Conservation (phyloP, 2,888 invertebrate genomes). For the Clostera curtula region DNA sequence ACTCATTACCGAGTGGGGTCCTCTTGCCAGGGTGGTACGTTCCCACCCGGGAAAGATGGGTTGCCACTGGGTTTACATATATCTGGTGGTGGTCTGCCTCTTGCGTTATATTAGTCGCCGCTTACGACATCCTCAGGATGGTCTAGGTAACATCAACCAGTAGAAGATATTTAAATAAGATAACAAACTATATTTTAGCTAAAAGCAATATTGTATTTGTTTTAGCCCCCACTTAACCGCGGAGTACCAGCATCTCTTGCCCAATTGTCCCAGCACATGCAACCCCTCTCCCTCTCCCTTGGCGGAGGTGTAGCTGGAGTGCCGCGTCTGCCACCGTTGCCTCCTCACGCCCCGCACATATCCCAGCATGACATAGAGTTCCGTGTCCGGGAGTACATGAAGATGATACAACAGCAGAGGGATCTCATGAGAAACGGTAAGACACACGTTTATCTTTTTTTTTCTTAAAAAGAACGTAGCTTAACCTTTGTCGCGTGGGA, state of each 20-base stretch:
- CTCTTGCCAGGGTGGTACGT: no score
- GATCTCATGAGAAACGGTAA: slow-evolving; percentile 60
- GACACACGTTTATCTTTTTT: not conserved
- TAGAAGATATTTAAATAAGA: no score
- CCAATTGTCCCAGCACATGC: slow-evolving; percentile 78
- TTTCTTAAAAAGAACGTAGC: not conserved
- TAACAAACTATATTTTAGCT: no score
- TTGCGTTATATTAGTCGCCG: no score
- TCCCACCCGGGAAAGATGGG: no score
- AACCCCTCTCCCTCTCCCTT: slow-evolving; percentile 83
- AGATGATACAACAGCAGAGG: slow-evolving; percentile 75
- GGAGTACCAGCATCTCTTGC: slow-evolving; percentile 74
- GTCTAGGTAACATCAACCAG: no score
- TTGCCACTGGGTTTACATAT: no score
- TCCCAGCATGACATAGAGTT: slow-evolving; percentile 84
- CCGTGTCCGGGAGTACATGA: slow-evolving; percentile 86
- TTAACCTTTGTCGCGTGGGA: not conserved
- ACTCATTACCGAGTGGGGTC: no score
- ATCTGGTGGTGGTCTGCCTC: no score
- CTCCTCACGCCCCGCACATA: slow-evolving; percentile 72
- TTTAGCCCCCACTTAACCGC: slow-evolving; percentile 70
- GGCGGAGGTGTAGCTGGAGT: slow-evolving; percentile 68
- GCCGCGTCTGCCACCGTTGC: slow-evolving; percentile 75
- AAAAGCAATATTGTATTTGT: slow-evolving; percentile 11
- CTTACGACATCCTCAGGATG: no score